Evolutionary conservation across 2,797 vertebrate species (phyloP).

Genomic region (Helostoma temminkii): DNA sequence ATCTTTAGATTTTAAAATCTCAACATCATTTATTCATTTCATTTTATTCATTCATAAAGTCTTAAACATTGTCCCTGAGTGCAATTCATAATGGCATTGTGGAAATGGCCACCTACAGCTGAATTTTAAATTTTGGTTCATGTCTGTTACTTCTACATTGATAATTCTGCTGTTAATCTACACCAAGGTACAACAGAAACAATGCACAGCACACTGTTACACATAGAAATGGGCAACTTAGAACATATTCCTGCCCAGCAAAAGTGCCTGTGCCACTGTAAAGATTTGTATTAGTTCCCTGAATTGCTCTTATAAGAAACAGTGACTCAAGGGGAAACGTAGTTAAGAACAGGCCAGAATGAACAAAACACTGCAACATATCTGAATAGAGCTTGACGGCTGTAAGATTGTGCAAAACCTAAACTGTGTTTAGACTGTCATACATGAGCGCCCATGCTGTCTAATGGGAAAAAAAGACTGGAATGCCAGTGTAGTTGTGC

Average conservation of each 20-base stretch:
- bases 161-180: constrained; percentile 37
- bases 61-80: neutral
- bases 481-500: neutral
- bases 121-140: constrained; percentile 20
- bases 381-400: constrained; percentile 18
- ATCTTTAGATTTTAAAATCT: neutral
- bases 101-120: neutral
- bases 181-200: constrained; percentile 33
- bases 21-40: constrained; percentile 2
- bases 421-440: constrained; percentile 1
- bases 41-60: too few species aligned
- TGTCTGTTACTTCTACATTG: constrained; percentile 40
- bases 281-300: constrained; percentile 37
- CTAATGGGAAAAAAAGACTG: constrained; percentile 41
- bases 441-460: constrained; percentile 20
- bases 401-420: neutral
- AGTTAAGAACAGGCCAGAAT: constrained; percentile 6
- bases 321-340: constrained; percentile 8
- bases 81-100: neutral
- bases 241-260: constrained; percentile 2
- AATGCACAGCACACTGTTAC: constrained; percentile 9
- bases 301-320: constrained; percentile 24
- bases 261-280: constrained; percentile 10
- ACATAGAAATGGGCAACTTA: constrained; percentile 46
- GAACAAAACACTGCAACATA: constrained; percentile 18